Evolutionary conservation across 2,113 vertebrate genomes (phyloP).

Genomic region (Peromyscus maniculatus): DNA sequence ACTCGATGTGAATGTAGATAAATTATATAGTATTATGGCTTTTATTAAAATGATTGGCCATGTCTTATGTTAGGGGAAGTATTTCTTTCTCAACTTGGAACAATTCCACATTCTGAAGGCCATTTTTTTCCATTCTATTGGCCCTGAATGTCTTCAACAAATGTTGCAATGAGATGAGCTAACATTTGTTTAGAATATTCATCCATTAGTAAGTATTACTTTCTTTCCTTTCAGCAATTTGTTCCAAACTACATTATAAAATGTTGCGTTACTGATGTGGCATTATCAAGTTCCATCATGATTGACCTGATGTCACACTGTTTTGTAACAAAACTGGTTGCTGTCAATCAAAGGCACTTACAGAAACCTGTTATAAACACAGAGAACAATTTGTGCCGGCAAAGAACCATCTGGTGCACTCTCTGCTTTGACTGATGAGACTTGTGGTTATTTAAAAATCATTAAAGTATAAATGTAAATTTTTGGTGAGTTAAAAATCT

Average conservation of each 20-base stretch:
- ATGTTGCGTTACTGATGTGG: constrained; percentile 70
- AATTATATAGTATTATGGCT: not conserved
- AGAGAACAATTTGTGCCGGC: constrained; percentile 46
- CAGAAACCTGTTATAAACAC: constrained; percentile 32
- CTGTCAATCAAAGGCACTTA: constrained; percentile 67
- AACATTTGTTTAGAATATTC: constrained; percentile 62
- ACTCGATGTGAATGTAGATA: constrained; percentile 14
- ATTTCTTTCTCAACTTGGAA: not conserved
- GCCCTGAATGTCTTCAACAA: not conserved
- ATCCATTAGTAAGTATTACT: constrained; percentile 50
- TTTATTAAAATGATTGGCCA: not conserved
- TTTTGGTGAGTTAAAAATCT: constrained; percentile 48
- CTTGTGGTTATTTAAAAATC: constrained; percentile 66
- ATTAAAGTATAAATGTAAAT: constrained; percentile 48
- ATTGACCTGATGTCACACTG: constrained; percentile 72
- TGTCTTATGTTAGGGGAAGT: not conserved
- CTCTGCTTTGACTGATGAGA: constrained; percentile 16
- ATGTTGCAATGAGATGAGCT: not conserved
- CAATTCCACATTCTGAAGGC: not conserved
- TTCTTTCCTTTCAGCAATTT: constrained; percentile 55
- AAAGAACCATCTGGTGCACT: constrained; percentile 51
- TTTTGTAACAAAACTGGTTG: constrained; percentile 71
- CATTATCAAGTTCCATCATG: constrained; percentile 67
- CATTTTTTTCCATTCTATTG: not conserved
- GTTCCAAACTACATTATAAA: constrained; percentile 67